These are phyloP conservation scores for Eremophila alpestris DNA, from an alignment of 2,797 vertebrate species.

Conservation along the genomic window DNA sequence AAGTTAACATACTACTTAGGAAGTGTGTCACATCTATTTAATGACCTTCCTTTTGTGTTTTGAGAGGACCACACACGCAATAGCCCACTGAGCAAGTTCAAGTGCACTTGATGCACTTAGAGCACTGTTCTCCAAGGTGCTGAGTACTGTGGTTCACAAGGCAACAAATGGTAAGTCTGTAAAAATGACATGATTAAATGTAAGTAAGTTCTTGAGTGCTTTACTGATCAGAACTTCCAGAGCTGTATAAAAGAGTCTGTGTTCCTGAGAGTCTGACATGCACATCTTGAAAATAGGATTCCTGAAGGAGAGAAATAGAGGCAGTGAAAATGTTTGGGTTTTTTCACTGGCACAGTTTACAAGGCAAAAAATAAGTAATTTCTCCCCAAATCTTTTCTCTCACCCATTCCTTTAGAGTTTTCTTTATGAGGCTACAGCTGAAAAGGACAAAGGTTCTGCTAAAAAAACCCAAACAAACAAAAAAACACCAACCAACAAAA, in stretches of 20 bases:
- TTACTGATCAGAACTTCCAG: conserved; percentile 2
- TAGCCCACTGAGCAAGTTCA: background rate
- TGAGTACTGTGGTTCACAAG: background rate
- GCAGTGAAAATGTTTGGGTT: background rate
- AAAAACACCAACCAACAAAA: too few species aligned
- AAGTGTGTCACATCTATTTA: background rate
- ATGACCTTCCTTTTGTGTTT: conserved; percentile 3
- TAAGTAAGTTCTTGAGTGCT: background rate
- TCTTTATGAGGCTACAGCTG: background rate
- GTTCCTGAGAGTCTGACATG: background rate
- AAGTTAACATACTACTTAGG: background rate
- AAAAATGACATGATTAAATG: conserved; percentile 9
- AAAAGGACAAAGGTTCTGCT: background rate
- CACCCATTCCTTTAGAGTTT: background rate
- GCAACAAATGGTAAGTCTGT: background rate
- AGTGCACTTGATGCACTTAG: background rate
- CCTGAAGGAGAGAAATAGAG: background rate
- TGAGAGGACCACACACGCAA: background rate
- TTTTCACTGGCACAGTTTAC: background rate
- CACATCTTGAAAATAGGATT: background rate
- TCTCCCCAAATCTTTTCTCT: background rate
- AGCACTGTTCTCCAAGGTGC: background rate
- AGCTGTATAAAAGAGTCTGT: background rate
- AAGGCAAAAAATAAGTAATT: background rate
- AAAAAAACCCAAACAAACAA: too few species aligned